These are phyloP conservation scores for Scolopax mira DNA, from an alignment of 2,113 vertebrate species.

Conservation along the genomic window DNA sequence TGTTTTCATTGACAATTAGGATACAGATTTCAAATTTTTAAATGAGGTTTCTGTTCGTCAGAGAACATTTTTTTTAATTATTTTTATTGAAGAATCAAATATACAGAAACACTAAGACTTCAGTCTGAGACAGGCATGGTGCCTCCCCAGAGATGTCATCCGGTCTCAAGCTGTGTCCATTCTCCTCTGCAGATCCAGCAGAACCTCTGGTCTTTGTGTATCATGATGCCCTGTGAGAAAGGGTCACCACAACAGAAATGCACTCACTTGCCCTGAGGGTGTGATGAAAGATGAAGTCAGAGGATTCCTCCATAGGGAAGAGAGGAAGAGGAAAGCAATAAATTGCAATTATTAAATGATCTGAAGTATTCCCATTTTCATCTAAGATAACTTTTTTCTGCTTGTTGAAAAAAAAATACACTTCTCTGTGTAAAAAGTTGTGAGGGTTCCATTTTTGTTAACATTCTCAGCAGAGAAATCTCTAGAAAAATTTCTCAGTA, in stretches of 20 bases:
- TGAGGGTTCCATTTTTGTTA: neutral
- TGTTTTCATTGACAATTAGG: neutral
- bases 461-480: neutral
- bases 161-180: fast-evolving
- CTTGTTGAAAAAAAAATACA: neutral
- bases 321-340: neutral
- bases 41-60: neutral
- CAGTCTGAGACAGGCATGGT: neutral
- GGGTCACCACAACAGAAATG: neutral
- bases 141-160: neutral
- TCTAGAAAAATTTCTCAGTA: neutral
- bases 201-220: neutral
- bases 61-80: neutral
- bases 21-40: neutral
- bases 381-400: neutral
- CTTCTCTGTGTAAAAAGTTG: neutral
- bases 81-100: neutral
- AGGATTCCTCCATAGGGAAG: neutral
- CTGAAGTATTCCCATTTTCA: neutral
- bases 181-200: neutral
- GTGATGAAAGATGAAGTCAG: neutral
- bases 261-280: neutral
- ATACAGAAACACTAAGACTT: neutral
- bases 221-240: neutral
- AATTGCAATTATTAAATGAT: neutral